Evolutionary conservation across 2,797 vertebrate species (phyloP), one percentile per base, ranked within the genome.

Genomic region (Sebastes taczanowskii): DNA sequence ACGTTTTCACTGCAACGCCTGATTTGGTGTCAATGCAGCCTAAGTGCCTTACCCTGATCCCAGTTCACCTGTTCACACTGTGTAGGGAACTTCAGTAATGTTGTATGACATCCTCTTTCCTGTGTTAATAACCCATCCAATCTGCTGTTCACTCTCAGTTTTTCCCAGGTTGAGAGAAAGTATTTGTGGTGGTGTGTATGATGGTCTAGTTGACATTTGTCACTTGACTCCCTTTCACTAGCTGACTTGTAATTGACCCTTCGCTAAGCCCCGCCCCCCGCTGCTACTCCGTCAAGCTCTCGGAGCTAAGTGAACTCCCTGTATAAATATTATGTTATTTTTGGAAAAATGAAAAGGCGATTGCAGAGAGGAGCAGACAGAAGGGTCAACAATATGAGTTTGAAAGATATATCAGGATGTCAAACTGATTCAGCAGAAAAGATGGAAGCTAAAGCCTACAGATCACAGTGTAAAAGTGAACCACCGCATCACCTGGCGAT

Each of bases 131-230:
- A 84, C 55, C 4, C 30, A 75, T 32, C 60, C 5, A 53, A 67
- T 74, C 7, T 69, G 18, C 74, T 49, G 35, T 73, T 69, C 63
- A 59, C 34, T 70, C 67, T 18, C 34, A 65, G 35, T 58, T 27
- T 55, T 63, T 34, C 13, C 49, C 27, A 64, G 20, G 35, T 72
- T 80, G 55, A 76, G 64, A 71, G 63, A 70, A 64, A 42, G 52
- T 46, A 52, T 60, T 73, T 70, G 66, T 79, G 64, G 78, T 91
- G 81, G 66, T 87, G 66, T 82, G 46, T 77, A 32, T 85, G 78
- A 83, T 20, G 71, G 60, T 67, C 68, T 74, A 61, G 42, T 38
- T 66, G 23, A 58, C 16, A 69, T 56, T 65, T 2, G 2, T 74
- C 42, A 55, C 18, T 52, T 53, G 10, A 60, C 7, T 56, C 16